Evolutionary conservation across 2,113 vertebrate genomes (phyloP).

Genomic region (Copsychus sechellarum): DNA sequence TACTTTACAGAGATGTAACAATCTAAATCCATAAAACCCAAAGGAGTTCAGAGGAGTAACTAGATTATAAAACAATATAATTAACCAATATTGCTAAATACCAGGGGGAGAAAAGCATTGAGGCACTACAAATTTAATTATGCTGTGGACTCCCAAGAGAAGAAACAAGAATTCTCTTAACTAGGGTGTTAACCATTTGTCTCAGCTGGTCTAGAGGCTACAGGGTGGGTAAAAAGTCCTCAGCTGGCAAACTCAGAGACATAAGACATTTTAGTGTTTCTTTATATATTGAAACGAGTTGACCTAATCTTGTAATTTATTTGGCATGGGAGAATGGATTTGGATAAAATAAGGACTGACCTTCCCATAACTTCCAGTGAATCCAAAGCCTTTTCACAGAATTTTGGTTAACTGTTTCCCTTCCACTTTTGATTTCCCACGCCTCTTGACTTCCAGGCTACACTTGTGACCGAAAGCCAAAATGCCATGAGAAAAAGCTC

Average conservation of each 20-base stretch:
- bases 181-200: background rate
- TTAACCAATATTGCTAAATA: background rate
- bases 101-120: rapidly evolving
- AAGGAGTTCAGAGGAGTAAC: background rate
- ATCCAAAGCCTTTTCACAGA: slow-evolving; percentile 64
- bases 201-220: background rate
- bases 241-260: background rate
- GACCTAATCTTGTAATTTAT: slow-evolving; percentile 23
- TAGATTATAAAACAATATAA: background rate
- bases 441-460: slow-evolving; percentile 70
- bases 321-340: slow-evolving; percentile 48
- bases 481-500: slow-evolving; percentile 74
- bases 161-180: background rate
- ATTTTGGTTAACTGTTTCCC: slow-evolving; percentile 70
- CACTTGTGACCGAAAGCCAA: slow-evolving; percentile 70
- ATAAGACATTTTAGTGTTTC: background rate
- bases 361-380: slow-evolving; percentile 66
- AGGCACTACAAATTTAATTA: background rate
- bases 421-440: slow-evolving; percentile 69
- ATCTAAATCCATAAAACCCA: background rate
- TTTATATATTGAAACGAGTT: background rate
- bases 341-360: slow-evolving; percentile 57
- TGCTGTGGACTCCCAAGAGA: background rate
- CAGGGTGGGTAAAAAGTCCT: background rate
- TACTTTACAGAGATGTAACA: background rate